Percentiles rank a stretch among this genome's conserved stretches.
These are phyloP conservation scores for Pristionchus pacificus DNA, from an alignment of 1,140 invertebrate species.

Conservation along the genomic window DNA sequence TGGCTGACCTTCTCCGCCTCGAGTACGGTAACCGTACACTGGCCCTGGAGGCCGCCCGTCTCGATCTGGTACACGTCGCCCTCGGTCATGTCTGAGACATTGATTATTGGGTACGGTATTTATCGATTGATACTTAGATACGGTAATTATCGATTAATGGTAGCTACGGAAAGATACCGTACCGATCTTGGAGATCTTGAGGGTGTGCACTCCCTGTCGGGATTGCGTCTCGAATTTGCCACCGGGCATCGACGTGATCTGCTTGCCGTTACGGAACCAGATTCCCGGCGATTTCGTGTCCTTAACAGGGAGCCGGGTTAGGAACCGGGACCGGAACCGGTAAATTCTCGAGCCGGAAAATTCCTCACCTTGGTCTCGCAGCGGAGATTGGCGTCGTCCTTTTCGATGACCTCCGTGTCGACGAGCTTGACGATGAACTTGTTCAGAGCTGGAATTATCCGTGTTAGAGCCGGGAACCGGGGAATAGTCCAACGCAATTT, in stretches of 20 bases:
- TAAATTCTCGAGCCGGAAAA: not conserved
- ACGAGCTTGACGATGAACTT: constrained; percentile 51
- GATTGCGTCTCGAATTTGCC: constrained; percentile 55
- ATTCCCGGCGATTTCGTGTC: constrained; percentile 54
- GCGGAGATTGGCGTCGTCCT: constrained; percentile 49
- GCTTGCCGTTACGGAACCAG: constrained; percentile 55
- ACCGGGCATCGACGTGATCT: constrained; percentile 54
- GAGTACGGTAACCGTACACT: constrained; percentile 43
- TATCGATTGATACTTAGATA: not conserved
- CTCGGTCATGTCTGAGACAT: constrained; percentile 53
- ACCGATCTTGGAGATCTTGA: constrained; percentile 55
- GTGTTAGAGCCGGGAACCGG: too few relatives aligned
- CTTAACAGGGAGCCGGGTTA: not conserved
- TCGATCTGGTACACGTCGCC: constrained; percentile 55
- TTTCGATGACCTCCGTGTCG: constrained; percentile 53
- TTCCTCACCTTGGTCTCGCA: constrained; percentile 48
- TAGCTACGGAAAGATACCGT: not conserved
- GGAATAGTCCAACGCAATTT: too few relatives aligned
- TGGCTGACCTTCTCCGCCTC: constrained; percentile 54
- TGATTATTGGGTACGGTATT: not conserved
- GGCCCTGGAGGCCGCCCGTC: constrained; percentile 47
- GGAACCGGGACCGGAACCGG: not conserved
- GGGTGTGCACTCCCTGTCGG: constrained; percentile 45
- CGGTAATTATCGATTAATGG: not conserved
- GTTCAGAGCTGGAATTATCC: constrained; percentile 40